Percentiles rank a stretch among this genome's conserved stretches.
Evolutionary conservation across 1,140 invertebrate genomes (phyloP).

Genomic region (Orussus abietinus): DNA sequence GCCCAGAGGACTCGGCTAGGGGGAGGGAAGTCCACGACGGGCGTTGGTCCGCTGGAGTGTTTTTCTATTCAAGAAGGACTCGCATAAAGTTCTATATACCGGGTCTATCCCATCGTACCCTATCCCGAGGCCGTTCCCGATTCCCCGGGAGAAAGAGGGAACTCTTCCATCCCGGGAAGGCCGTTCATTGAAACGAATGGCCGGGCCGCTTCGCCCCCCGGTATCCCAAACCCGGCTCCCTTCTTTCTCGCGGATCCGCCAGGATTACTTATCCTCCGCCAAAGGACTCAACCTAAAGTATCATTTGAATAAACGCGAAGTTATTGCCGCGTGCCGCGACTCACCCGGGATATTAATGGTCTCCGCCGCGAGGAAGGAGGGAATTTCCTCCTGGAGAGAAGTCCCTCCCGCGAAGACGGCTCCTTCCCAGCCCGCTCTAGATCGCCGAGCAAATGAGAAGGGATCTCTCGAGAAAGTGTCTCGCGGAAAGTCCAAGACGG

Average conservation of each 20-base stretch:
- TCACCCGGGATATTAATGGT: slow-evolving; percentile 27
- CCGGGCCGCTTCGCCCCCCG: slow-evolving; percentile 27
- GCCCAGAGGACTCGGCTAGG: slow-evolving; percentile 16
- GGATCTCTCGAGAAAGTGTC: no score
- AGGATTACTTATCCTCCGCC: slow-evolving; percentile 40
- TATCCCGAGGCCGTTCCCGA: slow-evolving; percentile 12
- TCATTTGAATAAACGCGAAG: slow-evolving; percentile 46
- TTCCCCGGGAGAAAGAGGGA: slow-evolving; percentile 11
- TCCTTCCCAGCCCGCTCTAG: no score
- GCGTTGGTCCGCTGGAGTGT: slow-evolving; percentile 39
- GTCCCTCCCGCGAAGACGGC: no score
- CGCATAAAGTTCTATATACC: slow-evolving; percentile 43
- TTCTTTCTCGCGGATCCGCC: slow-evolving; percentile 19
- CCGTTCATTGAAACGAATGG: slow-evolving; percentile 49
- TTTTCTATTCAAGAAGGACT: slow-evolving; percentile 43
- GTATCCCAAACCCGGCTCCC: slow-evolving; percentile 6
- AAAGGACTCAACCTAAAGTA: slow-evolving; percentile 40
- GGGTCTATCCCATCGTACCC: slow-evolving; percentile 32
- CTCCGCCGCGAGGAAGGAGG: slow-evolving; percentile 14
- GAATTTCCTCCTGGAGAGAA: slow-evolving; percentile 11
- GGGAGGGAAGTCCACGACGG: slow-evolving; percentile 8
- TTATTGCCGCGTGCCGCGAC: slow-evolving; percentile 25
- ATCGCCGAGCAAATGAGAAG: no score
- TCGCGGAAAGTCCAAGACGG: no score
- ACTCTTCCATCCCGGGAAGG: slow-evolving; percentile 28